Percentiles rank a stretch among this genome's conserved stretches.
Conservation (phyloP, 2,888 invertebrate genomes). For the Polyommatus icarus region DNA sequence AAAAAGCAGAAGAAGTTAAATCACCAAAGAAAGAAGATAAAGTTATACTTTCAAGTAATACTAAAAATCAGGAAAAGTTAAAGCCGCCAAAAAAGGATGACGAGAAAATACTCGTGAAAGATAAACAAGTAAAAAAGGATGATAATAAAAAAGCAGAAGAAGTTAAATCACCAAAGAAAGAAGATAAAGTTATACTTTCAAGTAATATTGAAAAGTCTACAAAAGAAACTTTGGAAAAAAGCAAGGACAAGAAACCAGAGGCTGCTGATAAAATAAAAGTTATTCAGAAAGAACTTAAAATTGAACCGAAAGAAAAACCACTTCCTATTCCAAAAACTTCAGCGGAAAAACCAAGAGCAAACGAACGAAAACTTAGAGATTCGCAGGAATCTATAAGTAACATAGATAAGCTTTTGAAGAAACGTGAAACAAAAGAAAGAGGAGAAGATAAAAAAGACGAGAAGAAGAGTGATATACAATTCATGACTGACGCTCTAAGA, state of each 20-base stretch:
- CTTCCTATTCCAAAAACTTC: background rate
- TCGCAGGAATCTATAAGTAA: background rate
- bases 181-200: constrained; percentile 34
- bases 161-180: constrained; percentile 30
- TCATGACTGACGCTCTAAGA: constrained; percentile 61
- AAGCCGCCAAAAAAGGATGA: constrained; percentile 23
- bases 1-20: constrained; percentile 35
- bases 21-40: constrained; percentile 33
- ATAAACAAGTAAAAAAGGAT: constrained; percentile 33
- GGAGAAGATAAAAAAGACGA: constrained; percentile 32
- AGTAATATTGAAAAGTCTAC: constrained; percentile 12
- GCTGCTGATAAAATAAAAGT: constrained; percentile 20
- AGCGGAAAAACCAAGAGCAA: background rate
- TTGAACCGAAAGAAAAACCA: constrained; percentile 4
- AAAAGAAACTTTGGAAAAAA: constrained; percentile 24
- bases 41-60: constrained; percentile 29
- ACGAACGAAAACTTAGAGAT: background rate
- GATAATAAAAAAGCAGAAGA: constrained; percentile 36
- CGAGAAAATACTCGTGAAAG: constrained; percentile 11
- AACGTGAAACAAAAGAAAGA: constrained; percentile 28
- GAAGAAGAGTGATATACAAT: constrained; percentile 45
- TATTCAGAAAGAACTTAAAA: constrained; percentile 4
- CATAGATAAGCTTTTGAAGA: constrained; percentile 18
- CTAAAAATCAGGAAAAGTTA: constrained; percentile 21
- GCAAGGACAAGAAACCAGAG: constrained; percentile 34